phyloP scores from a whole-genome alignment of 2,113 vertebrate species.

The Microcebus griseorufus region DNA sequence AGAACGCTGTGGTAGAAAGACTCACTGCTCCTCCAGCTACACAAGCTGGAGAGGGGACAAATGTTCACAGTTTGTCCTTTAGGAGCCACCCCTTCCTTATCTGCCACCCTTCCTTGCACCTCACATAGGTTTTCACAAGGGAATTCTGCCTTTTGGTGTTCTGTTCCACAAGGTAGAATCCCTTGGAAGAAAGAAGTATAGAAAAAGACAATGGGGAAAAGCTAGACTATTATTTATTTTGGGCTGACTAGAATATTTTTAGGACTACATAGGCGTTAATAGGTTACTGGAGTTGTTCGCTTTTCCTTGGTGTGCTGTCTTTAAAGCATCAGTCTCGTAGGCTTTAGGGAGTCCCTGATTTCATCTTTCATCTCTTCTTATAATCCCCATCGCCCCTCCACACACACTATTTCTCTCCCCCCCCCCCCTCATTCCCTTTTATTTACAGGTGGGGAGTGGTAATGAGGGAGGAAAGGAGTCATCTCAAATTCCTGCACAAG shows the following conservation, averaged over 20 bases:
- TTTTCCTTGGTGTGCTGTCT: neutral
- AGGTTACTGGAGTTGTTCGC: neutral
- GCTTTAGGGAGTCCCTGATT: neutral
- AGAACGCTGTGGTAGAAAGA: fast-evolving
- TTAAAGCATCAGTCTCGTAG: neutral
- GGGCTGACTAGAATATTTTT: neutral
- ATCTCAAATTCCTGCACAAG: neutral
- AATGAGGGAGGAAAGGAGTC: neutral
- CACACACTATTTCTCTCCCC: no score
- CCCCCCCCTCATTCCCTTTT: neutral
- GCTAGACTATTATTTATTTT: neutral
- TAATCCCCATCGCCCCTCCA: no score
- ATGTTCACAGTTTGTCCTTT: fast-evolving
- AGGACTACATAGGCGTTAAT: neutral
- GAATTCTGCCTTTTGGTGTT: no score
- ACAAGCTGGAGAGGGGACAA: fast-evolving
- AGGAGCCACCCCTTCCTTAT: no score
- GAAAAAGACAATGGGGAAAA: neutral
- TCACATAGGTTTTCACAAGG: fast-evolving
- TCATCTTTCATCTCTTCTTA: neutral
- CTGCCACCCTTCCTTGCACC: fast-evolving
- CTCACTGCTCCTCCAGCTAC: fast-evolving
- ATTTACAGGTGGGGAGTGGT: neutral
- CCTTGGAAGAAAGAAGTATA: fast-evolving
- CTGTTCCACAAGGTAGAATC: neutral